Conservation (phyloP, 1,140 invertebrate species). For the Metaphire vulgaris region DNA sequence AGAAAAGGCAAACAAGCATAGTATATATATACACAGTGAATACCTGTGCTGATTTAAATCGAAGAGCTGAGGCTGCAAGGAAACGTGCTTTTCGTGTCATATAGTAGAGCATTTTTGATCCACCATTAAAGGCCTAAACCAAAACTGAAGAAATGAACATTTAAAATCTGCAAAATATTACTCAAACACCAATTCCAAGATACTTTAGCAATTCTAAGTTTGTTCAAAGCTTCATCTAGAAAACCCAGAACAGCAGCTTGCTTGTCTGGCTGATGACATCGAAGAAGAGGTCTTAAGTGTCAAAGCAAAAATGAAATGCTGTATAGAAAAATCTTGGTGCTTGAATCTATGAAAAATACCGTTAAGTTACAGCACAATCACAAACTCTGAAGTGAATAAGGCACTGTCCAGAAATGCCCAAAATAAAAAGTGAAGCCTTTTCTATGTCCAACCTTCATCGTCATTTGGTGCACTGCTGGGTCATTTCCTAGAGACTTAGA, state of each 20-base stretch:
- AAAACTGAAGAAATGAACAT: conserved; percentile 14
- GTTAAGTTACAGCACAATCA: no score
- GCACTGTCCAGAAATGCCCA: no score
- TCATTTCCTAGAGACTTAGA: no score
- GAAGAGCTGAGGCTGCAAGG: conserved; percentile 59
- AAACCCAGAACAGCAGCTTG: not conserved
- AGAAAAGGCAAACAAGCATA: no score
- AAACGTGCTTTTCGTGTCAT: conserved; percentile 71
- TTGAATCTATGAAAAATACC: no score
- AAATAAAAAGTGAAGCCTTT: no score
- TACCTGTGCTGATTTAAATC: conserved; percentile 48
- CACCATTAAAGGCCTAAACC: conserved; percentile 57
- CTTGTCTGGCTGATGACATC: not conserved
- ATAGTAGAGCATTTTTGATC: conserved; percentile 64
- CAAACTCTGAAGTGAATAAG: no score
- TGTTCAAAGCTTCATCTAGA: not conserved
- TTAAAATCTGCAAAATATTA: not conserved
- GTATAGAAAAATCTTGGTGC: no score
- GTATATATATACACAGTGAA: no score
- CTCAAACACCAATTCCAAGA: not conserved
- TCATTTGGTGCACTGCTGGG: no score
- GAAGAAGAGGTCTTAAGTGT: not conserved
- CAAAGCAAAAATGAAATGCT: not conserved
- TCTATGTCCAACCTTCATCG: no score
- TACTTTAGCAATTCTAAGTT: not conserved